A percentile compares a stretch with the other conserved stretches of the same genome.
These are phyloP conservation scores for Phlogophora meticulosa DNA, from an alignment of 2,888 invertebrate genomes.

Conservation along the genomic window DNA sequence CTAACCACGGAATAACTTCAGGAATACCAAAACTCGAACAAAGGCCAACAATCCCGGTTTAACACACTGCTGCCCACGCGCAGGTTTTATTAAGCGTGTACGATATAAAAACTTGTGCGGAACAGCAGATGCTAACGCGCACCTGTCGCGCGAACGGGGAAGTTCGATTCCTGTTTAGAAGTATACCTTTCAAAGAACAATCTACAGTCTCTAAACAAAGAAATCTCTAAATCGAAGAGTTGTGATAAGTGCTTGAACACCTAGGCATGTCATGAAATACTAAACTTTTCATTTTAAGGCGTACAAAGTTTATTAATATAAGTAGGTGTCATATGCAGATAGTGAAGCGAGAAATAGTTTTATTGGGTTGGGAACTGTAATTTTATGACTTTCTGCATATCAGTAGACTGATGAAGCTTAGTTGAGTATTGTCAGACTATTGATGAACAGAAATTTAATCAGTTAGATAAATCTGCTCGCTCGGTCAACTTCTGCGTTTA, in stretches of 20 bases:
- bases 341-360: too few relatives aligned
- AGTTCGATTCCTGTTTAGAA: constrained; percentile 54
- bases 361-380: too few relatives aligned
- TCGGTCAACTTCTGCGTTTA: too few relatives aligned
- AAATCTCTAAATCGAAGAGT: background rate
- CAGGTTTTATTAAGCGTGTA: constrained; percentile 21
- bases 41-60: constrained; percentile 39
- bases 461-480: too few relatives aligned
- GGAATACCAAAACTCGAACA: constrained; percentile 42
- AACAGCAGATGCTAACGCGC: constrained; percentile 69
- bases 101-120: constrained; percentile 49
- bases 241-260: background rate
- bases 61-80: constrained; percentile 4
- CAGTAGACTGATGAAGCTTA: too few relatives aligned
- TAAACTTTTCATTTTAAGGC: too few relatives aligned
- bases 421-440: too few relatives aligned
- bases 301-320: too few relatives aligned
- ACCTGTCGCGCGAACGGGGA: constrained; percentile 69
- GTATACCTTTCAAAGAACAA: background rate
- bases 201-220: background rate
- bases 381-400: too few relatives aligned
- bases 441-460: too few relatives aligned
- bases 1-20: constrained; percentile 1
- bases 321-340: too few relatives aligned
- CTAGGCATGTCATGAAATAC: background rate